phyloP scores from a whole-genome alignment of 2,113 vertebrate species.

The Pachyramphus minor region DNA sequence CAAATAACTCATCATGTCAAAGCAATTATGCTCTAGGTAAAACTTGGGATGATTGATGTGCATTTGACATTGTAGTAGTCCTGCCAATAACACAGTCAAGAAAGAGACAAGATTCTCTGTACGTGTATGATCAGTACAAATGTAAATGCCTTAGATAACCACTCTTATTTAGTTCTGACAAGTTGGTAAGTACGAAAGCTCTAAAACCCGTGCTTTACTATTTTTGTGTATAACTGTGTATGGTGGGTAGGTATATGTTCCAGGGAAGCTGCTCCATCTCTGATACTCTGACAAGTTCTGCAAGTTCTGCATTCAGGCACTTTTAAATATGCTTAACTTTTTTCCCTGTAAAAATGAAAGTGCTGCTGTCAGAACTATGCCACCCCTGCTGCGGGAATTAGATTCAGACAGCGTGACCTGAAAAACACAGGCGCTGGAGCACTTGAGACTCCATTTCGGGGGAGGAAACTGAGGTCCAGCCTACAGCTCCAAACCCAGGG shows the following conservation, averaged over 20 bases:
- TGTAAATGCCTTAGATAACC: not conserved
- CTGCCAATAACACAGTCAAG: rapidly evolving
- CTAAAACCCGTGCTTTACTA: not conserved
- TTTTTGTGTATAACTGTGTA: not conserved
- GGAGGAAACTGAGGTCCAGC: not conserved
- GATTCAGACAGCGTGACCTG: rapidly evolving
- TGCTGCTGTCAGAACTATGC: rapidly evolving
- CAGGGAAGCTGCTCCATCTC: not conserved
- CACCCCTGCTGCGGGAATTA: not conserved
- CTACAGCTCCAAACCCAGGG: not conserved
- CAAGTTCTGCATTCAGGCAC: not conserved
- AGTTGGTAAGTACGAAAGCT: not conserved
- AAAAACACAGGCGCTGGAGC: not conserved
- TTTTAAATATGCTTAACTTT: not conserved
- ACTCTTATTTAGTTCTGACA: not conserved
- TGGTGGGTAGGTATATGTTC: not conserved
- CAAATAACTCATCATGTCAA: rapidly evolving
- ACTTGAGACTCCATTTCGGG: rapidly evolving
- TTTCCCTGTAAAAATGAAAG: not conserved
- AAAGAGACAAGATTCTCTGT: not conserved
- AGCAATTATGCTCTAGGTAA: not conserved
- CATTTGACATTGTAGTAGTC: not conserved
- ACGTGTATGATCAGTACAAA: not conserved
- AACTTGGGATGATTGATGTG: not conserved
- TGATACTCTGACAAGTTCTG: not conserved